These are phyloP conservation scores for Cercopithecus hamlyni DNA, from an alignment of 2,797 vertebrate genomes.

Conservation along the genomic window DNA sequence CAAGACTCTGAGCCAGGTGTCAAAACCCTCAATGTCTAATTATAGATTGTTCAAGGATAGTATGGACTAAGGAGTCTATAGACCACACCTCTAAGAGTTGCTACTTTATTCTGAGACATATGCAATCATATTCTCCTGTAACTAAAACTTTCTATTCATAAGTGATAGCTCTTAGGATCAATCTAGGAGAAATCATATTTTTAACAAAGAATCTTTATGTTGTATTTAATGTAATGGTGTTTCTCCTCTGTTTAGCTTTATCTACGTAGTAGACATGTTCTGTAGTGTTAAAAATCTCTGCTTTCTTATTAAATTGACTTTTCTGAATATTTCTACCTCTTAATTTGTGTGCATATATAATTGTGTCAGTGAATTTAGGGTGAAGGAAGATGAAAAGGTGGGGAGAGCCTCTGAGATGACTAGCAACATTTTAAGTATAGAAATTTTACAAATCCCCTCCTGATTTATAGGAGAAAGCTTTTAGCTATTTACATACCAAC, in stretches of 20 bases:
- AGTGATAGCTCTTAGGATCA: neutral
- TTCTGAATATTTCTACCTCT: slow-evolving; percentile 19
- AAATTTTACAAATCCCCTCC: slow-evolving; percentile 6
- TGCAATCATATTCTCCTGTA: neutral
- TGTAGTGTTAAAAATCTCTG: neutral
- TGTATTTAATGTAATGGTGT: neutral
- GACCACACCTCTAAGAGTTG: neutral
- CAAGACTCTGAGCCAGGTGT: neutral
- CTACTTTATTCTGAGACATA: slow-evolving; percentile 30
- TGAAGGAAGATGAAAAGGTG: neutral
- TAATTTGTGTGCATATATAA: neutral
- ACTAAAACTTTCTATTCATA: neutral
- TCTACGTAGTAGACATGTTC: neutral
- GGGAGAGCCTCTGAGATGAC: neutral
- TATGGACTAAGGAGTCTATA: neutral
- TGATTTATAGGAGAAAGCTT: slow-evolving; percentile 28
- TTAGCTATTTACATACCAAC: neutral
- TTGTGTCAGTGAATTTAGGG: neutral
- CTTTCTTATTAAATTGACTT: neutral
- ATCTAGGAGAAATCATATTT: neutral
- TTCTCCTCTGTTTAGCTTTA: neutral
- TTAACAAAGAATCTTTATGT: neutral
- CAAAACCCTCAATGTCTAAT: neutral
- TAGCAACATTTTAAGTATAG: neutral
- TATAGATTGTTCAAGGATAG: neutral